Base-by-base conservation (phyloP, 1,140 invertebrate genomes). In the Apis dorsata region DNA sequence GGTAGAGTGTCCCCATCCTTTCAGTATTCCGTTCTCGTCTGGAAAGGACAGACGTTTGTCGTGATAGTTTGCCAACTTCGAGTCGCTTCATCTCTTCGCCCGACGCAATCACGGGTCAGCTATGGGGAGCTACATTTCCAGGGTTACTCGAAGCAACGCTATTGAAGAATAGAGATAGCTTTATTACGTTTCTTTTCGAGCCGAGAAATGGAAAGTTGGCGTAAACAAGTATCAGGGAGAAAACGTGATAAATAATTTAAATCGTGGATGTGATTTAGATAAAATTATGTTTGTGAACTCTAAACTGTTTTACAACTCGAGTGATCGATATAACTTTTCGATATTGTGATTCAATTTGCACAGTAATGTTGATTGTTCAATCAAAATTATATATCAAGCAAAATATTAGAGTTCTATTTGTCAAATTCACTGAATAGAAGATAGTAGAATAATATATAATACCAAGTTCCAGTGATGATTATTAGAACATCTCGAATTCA, bases 81-180 rank as follows among this genome's bases (percentile, higher is more conserved):
- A 55, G 13, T 19, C 51, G 59, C 53, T 66, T 53, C 73, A 2
- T 60, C 44, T 34, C 66, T 28, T 15, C 51, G 28, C 28, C 51
- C 65, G 24, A 19, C 55, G 80, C 80, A 82, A 82, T 82, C 80
- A 77, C 73, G 57, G 79, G 65, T 82, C 55, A 82, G 73, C 55
- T 74, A 66, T 74, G 15, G 51, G 21, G 10, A 80, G 10, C 28
- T 24, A 0, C 11, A 3, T 44, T 19, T 17, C 1, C 51, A 19
- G 63, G 1, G 15, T 44, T 10, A 60, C 53, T 28, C 44, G 44
- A 24, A 28, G 19, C 21, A 51, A 65, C 51, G 11, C 2, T 55
- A 53, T 21, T n/a, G 53, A 44, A n/a, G 53, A 63, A 24, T 34
- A 49, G 44, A 49, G 49, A 62, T n/a, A 63, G n/a, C n/a, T 81